Conservation (phyloP, 2,888 invertebrate genomes). For the Xestia ashworthii region DNA sequence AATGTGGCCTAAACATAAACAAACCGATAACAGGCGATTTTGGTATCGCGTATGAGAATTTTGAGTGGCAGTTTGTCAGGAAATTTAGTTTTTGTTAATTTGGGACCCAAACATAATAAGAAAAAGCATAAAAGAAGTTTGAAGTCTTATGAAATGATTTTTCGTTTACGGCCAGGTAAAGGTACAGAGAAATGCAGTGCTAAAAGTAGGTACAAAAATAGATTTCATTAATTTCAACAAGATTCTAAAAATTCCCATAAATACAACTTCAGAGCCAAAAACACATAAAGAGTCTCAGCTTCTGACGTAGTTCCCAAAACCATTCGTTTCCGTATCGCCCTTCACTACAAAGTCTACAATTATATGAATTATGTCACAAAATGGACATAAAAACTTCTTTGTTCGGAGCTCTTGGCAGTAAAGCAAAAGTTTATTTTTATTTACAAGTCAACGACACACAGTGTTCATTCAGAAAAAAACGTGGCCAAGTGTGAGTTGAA, state of each 20-base stretch:
- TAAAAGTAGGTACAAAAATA: background rate
- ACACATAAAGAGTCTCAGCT: background rate
- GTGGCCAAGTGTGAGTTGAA: slow-evolving; percentile 20
- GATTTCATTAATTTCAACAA: background rate
- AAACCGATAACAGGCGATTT: too few relatives aligned
- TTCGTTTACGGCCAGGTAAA: background rate
- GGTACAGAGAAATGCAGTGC: background rate
- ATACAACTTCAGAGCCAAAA: slow-evolving; percentile 12
- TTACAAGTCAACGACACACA: slow-evolving; percentile 51
- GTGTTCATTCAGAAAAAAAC: slow-evolving; percentile 27
- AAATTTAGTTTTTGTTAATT: too few relatives aligned
- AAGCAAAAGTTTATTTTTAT: slow-evolving; percentile 53
- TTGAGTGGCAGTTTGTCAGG: too few relatives aligned
- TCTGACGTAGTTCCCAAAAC: slow-evolving; percentile 27
- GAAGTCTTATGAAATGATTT: background rate
- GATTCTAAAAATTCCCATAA: background rate
- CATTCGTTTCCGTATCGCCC: slow-evolving; percentile 18
- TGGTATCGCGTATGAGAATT: too few relatives aligned
- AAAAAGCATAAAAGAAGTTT: too few relatives aligned
- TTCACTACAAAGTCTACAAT: slow-evolving; percentile 25
- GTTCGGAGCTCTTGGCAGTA: slow-evolving; percentile 48
- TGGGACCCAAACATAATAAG: background rate
- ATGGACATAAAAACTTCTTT: slow-evolving; percentile 44
- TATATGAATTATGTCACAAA: slow-evolving; percentile 30
- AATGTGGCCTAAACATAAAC: too few relatives aligned